These are phyloP conservation scores for Actinia tenebrosa DNA, from an alignment of 64 coral and sea anemone genomes.

Conservation along the genomic window DNA sequence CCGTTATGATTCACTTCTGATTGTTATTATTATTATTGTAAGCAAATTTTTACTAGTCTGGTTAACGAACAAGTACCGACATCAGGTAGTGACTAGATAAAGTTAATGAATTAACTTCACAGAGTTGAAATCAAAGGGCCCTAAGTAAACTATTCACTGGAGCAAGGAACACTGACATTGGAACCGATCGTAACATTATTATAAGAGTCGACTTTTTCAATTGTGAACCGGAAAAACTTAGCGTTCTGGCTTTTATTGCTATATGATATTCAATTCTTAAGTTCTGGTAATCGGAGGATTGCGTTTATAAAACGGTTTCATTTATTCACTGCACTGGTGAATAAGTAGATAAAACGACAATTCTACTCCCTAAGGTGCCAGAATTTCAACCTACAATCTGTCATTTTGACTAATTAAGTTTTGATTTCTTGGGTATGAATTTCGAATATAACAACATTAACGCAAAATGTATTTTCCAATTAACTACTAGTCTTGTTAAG, in stretches of 20 bases:
- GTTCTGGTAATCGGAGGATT: not conserved
- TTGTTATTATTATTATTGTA: not conserved
- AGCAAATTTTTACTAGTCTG: not conserved
- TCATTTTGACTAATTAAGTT: conserved; percentile 13
- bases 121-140: not conserved
- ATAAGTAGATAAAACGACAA: not conserved
- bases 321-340: not conserved
- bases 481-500: conserved; percentile 7
- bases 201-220: not conserved
- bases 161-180: not conserved
- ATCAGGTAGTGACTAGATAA: not conserved
- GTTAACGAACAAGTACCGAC: not conserved
- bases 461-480: not conserved
- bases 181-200: not conserved
- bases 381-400: not conserved
- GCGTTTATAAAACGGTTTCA: not conserved
- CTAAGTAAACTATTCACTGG: not conserved
- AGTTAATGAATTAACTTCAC: not conserved
- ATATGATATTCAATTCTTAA: not conserved
- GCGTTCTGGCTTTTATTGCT: not conserved
- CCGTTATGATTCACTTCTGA: not conserved
- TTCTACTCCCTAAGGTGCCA: not conserved
- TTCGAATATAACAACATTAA: not conserved
- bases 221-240: not conserved
- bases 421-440: not conserved